Base-by-base conservation (phyloP, 2,113 vertebrate genomes). In the Hydropotes inermis region DNA sequence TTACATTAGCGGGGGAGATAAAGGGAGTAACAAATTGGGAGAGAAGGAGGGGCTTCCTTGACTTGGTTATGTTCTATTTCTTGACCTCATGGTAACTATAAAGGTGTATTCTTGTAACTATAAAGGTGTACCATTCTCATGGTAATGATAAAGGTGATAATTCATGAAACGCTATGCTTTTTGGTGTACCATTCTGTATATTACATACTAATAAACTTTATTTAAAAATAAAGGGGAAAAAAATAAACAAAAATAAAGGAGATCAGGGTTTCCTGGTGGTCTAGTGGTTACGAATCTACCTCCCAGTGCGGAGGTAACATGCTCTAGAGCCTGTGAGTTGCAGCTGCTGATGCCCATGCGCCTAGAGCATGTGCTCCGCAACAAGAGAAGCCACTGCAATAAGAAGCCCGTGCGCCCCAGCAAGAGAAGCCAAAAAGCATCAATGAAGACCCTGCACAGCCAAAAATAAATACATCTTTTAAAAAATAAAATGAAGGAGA, bases 351-450 rank as follows among this genome's bases (percentile, higher is more conserved):
- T 33, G 60, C 13, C 13, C 6, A 5, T 3, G 60, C 21, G 6
- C 70, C 36, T 43, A 6, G 70, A 74, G 36, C 5, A 21, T 43
- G 36, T 25, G 70, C 70, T 74, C 36, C 5, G 0, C 36, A 13
- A 25, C 67, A 3, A 23, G 67, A 39, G 67, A 70, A 39, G 36
- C 21, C 36, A 39, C 9, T 6, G 67, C 5, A 6, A 6, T 25
- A 39, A 74, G 67, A 13, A 74, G 36, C 21, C 67, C 27, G 0
- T 25, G 67, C 0, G 1, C 21, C 67, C 11, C 64, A 21, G 21
- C 19, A 13, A 74, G 70, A 74, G 11, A 74, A 74, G 70, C 36
- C 36, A 11, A 1, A 25, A 70, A 43, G 36, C 21, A 25, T 36
- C 36, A 14, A 6, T 14, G 70, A 43, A 25, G 21, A 74, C 11